Evolutionary conservation across 2,888 invertebrate species (phyloP).

Genomic region (Glaucopsyche alexis): DNA sequence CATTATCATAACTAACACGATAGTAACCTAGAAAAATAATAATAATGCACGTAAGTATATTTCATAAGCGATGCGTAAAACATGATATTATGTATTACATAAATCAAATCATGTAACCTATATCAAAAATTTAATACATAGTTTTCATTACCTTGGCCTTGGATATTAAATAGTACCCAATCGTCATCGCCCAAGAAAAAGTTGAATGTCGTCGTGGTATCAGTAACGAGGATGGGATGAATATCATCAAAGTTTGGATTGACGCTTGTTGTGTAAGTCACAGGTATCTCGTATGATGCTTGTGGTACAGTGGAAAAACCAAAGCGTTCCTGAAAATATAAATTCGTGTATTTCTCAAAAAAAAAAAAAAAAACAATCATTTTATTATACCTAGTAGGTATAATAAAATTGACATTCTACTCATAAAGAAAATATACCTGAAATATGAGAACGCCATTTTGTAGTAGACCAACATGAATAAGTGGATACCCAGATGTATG

Average conservation of each 20-base stretch:
- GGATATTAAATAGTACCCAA: slow-evolving; percentile 65
- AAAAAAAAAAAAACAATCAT: too few relatives aligned
- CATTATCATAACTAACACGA: slow-evolving; percentile 84
- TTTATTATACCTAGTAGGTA: too few relatives aligned
- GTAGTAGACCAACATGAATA: slow-evolving; percentile 50
- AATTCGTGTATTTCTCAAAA: too few relatives aligned
- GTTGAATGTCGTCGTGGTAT: slow-evolving; percentile 43
- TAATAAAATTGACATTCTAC: not conserved
- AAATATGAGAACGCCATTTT: slow-evolving; percentile 54
- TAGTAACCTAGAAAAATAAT: slow-evolving; percentile 73
- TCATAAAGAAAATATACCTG: slow-evolving; percentile 50
- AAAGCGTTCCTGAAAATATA: slow-evolving; percentile 52
- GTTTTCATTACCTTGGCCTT: slow-evolving; percentile 61
- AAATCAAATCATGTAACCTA: too few relatives aligned
- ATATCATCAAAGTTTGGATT: slow-evolving; percentile 59
- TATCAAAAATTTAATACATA: not conserved
- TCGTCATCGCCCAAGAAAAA: slow-evolving; percentile 56
- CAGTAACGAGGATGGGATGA: slow-evolving; percentile 50
- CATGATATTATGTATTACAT: too few relatives aligned
- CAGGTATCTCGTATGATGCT: slow-evolving; percentile 57
- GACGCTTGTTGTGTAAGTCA: slow-evolving; percentile 69
- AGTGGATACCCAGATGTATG: slow-evolving; percentile 56
- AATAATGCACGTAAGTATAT: not conserved
- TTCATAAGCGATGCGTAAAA: not conserved
- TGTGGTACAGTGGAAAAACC: slow-evolving; percentile 45